A percentile compares a stretch with the other conserved stretches of the same genome.
These are phyloP conservation scores for Sinotaia quadrata DNA, from an alignment of 2,888 invertebrate species.

Conservation along the genomic window DNA sequence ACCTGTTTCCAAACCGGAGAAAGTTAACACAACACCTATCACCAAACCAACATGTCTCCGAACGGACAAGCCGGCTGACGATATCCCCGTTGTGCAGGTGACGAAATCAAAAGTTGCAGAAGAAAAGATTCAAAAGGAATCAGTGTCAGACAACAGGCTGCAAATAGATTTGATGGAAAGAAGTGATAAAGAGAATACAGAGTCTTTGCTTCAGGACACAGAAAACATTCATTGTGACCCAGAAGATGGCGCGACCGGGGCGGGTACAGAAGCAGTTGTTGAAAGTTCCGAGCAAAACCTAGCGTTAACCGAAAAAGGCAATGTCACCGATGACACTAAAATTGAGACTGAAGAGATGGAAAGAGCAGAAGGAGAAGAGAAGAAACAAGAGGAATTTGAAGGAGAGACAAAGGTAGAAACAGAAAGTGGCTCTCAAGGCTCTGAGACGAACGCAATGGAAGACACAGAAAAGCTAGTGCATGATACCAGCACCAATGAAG, in stretches of 20 bases:
- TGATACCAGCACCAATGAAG: neutral
- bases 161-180: neutral
- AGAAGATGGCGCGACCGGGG: no score
- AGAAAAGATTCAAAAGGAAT: no score
- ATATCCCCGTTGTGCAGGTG: no score
- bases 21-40: conserved; percentile 5
- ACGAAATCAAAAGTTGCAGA: neutral
- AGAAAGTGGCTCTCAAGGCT: no score
- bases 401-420: no score
- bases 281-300: neutral
- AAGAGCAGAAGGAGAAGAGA: neutral
- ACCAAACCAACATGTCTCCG: neutral
- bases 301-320: neutral
- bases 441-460: no score
- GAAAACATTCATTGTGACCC: no score
- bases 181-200: neutral
- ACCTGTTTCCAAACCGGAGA: neutral
- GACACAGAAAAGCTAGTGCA: neutral
- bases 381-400: neutral
- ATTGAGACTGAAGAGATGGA: neutral
- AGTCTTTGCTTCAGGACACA: no score
- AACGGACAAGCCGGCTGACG: conserved; percentile 1
- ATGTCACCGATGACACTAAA: neutral
- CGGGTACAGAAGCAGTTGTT: no score
- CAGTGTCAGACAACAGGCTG: neutral